phyloP scores from a whole-genome alignment of 37 sponge, comb jelly and placozoan genomes.

The Spongilla lacustris region DNA sequence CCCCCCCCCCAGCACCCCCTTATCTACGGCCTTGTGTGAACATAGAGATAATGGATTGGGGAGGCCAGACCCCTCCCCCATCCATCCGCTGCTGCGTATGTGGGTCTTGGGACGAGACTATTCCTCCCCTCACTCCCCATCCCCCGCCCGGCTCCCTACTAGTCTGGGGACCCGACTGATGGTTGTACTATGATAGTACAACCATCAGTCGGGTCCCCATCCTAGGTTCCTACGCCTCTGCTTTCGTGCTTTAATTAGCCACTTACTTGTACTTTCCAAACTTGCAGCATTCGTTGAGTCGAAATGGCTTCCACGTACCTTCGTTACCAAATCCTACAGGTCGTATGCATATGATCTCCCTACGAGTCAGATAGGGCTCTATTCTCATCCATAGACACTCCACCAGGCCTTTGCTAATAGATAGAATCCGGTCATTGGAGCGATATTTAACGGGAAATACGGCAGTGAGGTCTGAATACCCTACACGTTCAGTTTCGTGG shows the following conservation, averaged over 20 bases:
- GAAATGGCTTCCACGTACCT: constrained; percentile 52
- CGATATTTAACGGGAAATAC: constrained; percentile 37
- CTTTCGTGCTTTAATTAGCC: not conserved
- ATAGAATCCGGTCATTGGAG: constrained; percentile 34
- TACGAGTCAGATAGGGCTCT: constrained; percentile 19
- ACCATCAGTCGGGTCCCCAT: not conserved
- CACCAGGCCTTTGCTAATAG: constrained; percentile 24
- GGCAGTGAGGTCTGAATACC: constrained; percentile 15
- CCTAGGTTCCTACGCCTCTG: too few relatives aligned
- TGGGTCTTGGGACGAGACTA: too few relatives aligned
- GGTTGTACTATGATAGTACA: not conserved
- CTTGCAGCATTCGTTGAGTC: constrained; percentile 53
- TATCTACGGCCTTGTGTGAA: too few relatives aligned
- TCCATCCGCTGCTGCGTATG: too few relatives aligned
- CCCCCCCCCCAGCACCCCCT: too few relatives aligned
- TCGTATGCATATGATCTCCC: constrained; percentile 37
- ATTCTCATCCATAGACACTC: constrained; percentile 35
- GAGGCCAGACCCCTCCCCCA: too few relatives aligned
- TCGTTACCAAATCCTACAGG: constrained; percentile 57
- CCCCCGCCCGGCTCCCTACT: too few relatives aligned
- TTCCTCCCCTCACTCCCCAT: too few relatives aligned
- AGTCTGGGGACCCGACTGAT: too few relatives aligned
- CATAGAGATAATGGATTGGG: too few relatives aligned
- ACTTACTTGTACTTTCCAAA: constrained; percentile 47
- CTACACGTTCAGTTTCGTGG: constrained; percentile 24